A percentile compares a stretch with the other conserved stretches of the same genome.
Conservation (phyloP, 2,113 vertebrate species). For the Eupsittula cactorum region DNA sequence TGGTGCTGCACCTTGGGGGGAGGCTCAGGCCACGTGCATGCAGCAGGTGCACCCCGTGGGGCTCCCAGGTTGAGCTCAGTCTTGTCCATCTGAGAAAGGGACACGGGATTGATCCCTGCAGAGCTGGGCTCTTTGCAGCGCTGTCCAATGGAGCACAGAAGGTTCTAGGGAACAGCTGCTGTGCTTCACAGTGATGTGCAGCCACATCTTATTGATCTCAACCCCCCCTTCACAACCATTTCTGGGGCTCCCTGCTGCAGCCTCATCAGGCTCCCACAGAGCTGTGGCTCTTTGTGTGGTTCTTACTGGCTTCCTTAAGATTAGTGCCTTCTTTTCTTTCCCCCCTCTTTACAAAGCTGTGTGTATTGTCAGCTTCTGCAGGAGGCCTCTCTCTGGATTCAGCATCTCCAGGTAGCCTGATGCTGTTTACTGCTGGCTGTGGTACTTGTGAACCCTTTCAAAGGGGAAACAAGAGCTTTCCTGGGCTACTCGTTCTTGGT, state of each 20-base stretch:
- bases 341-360: not conserved
- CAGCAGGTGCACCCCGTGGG: accelerated
- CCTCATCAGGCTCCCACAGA: accelerated
- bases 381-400: not conserved
- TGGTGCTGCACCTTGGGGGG: not conserved
- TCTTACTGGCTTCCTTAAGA: not conserved
- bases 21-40: accelerated
- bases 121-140: not conserved
- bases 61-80: not conserved
- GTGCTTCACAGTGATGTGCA: not conserved
- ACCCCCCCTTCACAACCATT: accelerated
- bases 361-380: not conserved
- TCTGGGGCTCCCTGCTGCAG: not conserved
- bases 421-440: not conserved
- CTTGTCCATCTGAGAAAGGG: not conserved
- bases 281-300: not conserved
- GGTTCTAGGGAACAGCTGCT: not conserved
- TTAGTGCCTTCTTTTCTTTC: not conserved
- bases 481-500: not conserved
- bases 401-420: not conserved
- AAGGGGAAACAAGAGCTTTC: not conserved
- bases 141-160: not conserved
- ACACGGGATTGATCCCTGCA: accelerated
- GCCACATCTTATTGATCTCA: not conserved
- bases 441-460: not conserved